Conservation (phyloP, 2,797 vertebrate genomes). For the Poecilia gillii region DNA sequence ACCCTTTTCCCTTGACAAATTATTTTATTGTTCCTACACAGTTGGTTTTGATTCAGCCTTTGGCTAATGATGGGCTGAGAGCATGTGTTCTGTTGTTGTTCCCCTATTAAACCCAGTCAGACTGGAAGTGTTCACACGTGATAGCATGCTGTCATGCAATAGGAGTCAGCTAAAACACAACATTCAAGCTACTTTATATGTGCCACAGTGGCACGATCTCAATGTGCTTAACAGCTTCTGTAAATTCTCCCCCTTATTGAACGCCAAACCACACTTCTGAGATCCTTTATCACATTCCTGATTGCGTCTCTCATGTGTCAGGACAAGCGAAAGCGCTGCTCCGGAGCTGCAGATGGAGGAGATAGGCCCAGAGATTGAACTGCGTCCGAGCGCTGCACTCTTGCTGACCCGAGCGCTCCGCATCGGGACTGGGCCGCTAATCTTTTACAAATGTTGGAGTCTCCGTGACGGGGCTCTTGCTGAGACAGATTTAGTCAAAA, state of each 20-base stretch:
- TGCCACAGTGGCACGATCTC: conserved; percentile 44
- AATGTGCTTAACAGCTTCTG: conserved; percentile 46
- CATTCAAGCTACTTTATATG: conserved; percentile 19
- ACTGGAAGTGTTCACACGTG: conserved; percentile 64
- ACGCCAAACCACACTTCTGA: conserved; percentile 37
- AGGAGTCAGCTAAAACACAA: conserved; percentile 45
- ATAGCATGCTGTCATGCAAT: conserved; percentile 47
- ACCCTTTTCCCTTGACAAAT: conserved; percentile 83
- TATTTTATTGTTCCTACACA: conserved; percentile 84
- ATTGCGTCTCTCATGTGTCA: conserved; percentile 64
- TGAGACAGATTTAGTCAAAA: conserved; percentile 83
- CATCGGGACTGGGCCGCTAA: conserved; percentile 77
- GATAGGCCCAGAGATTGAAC: conserved; percentile 59
- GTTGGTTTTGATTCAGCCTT: conserved; percentile 83
- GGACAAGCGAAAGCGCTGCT: conserved; percentile 51
- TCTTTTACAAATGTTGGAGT: conserved; percentile 85
- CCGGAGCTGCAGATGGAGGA: conserved; percentile 69
- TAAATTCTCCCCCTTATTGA: conserved; percentile 28
- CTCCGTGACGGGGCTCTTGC: conserved; percentile 77
- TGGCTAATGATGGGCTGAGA: conserved; percentile 78
- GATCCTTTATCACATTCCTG: conserved; percentile 76
- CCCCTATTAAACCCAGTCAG: conserved; percentile 52
- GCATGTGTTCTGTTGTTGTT: conserved; percentile 70
- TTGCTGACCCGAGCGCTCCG: conserved; percentile 75
- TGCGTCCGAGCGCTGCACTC: conserved; percentile 72